These are phyloP conservation scores for Dromococcyx pavoninus DNA, from an alignment of 2,797 vertebrate species.

Conservation along the genomic window DNA sequence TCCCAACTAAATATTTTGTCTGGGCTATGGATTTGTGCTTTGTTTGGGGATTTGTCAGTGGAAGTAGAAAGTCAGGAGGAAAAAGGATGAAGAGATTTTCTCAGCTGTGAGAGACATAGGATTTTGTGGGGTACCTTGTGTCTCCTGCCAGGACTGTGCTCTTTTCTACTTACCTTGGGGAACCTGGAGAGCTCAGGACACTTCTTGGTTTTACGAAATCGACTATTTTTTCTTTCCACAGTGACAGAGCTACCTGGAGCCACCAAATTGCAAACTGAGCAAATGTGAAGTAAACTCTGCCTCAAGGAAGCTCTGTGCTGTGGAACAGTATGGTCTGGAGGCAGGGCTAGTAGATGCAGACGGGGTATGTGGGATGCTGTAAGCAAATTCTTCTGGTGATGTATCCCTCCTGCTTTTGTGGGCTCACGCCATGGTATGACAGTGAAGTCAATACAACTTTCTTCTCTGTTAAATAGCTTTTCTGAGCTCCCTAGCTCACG, in stretches of 20 bases:
- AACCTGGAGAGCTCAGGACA: not conserved
- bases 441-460: not conserved
- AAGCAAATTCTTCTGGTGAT: not conserved
- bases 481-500: not conserved
- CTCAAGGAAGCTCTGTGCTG: not conserved
- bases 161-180: not conserved
- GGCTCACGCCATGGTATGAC: not conserved
- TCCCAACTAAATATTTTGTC: not conserved
- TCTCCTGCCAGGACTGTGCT: not conserved
- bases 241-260: not conserved
- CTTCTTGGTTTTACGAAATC: not conserved
- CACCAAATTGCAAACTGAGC: not conserved
- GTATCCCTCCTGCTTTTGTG: not conserved
- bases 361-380: not conserved
- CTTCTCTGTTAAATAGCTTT: not conserved
- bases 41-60: not conserved
- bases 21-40: not conserved
- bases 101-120: accelerated
- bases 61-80: not conserved
- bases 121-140: accelerated
- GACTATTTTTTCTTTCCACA: accelerated
- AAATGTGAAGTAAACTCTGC: not conserved
- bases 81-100: not conserved
- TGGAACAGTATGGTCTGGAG: accelerated
- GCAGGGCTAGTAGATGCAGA: not conserved